Evolutionary conservation across 2,113 vertebrate genomes (phyloP), one percentile per base, ranked within the genome.

Genomic region (Euleptes europaea): DNA sequence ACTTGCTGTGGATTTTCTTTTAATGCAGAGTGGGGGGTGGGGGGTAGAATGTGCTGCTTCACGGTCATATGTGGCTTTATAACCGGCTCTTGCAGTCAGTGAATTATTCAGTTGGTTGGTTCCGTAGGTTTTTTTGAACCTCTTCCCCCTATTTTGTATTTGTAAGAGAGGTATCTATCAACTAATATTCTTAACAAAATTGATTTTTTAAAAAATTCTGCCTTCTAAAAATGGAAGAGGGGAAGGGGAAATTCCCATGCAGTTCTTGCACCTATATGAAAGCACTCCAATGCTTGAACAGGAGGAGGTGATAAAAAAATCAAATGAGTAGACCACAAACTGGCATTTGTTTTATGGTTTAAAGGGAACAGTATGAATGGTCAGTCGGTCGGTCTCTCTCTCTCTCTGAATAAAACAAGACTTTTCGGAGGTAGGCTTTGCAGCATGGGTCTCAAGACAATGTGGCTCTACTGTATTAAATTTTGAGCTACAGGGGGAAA

Each of bases 241-340:
- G n/a, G 47, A 81, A 74, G 65, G 65, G 60, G 60, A 63, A 2
- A 54, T 77, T 40, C 78, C n/a, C 86, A 84, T 86, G 92, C 87
- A 87, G 88, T 70, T 63, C 80, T 89, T 78, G 81, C 79, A 87
- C 1, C 57, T 0, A n/a, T 84, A 85, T 83, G 69, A 77, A 88
- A 92, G 91, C 90, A 88, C 87, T 70, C 83, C 69, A 89, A 57
- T 86, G 71, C 54, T 90, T 86, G 66, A 83, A 1, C 0, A 15
- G 78, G 72, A 88, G 69, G 73, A 3, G 63, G 26, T 60, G 63
- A 19, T 49, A 79, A 44, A 19, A 44, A 3, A 3, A 31, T 23
- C 38, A 85, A 11, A 86, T 85, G 85, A 80, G 38, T 14, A 76
- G 38, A 26, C 15, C 11, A 57, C 38, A 47, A 54, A 54, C 9